phyloP scores from a whole-genome alignment of 2,888 invertebrate species.

The Hypselothyrea guttata region DNA sequence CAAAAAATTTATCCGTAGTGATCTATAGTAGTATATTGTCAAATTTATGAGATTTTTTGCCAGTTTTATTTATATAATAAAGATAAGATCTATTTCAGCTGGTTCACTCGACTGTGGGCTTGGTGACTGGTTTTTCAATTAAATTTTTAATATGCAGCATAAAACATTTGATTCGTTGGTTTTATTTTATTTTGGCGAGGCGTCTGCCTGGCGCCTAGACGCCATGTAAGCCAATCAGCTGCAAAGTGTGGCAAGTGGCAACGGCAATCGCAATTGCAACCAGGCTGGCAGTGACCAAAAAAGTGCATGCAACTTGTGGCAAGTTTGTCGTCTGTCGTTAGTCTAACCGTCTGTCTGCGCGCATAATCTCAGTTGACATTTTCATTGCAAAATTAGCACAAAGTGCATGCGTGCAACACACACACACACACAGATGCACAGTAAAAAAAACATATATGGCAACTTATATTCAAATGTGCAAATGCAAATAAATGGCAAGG shows the following conservation, averaged over 20 bases:
- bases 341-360: constrained; percentile 8
- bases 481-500: constrained; percentile 64
- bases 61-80: no score
- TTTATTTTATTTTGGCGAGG: constrained; percentile 26
- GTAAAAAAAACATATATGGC: constrained; percentile 28
- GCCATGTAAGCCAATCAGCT: constrained; percentile 35
- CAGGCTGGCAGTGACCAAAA: constrained; percentile 9
- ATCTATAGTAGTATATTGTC: no score
- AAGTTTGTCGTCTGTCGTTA: neutral
- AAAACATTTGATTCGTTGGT: constrained; percentile 18
- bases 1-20: no score
- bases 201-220: constrained; percentile 67
- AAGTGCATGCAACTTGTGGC: constrained; percentile 5
- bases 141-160: constrained; percentile 60
- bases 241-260: constrained; percentile 5
- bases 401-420: constrained; percentile 58
- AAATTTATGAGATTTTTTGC: no score
- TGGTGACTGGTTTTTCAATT: constrained; percentile 49
- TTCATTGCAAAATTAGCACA: constrained; percentile 70
- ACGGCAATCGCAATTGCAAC: no score
- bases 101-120: no score
- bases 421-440: constrained; percentile 6
- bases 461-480: constrained; percentile 3
- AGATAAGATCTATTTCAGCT: no score
- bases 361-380: constrained; percentile 69